These are phyloP conservation scores for Hippocampus mohnikei DNA, from an alignment of 2,113 vertebrate genomes.

Conservation along the genomic window DNA sequence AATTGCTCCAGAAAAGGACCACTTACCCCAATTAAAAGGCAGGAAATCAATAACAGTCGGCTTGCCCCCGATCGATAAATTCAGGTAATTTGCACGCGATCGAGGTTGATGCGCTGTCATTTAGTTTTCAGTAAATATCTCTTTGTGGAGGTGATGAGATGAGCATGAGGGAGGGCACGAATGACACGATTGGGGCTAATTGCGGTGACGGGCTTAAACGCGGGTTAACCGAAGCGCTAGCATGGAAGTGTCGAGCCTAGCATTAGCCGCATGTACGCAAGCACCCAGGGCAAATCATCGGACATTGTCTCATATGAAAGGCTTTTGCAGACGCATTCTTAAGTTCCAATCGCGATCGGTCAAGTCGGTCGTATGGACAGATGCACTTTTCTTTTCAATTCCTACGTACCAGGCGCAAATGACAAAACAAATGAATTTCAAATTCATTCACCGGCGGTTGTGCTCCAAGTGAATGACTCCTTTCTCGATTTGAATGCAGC, in stretches of 20 bases:
- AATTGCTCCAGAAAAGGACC: slow-evolving; percentile 60
- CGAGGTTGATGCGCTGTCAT: slow-evolving; percentile 22
- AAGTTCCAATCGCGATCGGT: slow-evolving; percentile 62
- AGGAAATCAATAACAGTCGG: slow-evolving; percentile 53
- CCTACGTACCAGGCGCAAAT: too few species aligned
- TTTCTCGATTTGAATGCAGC: neutral
- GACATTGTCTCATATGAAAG: slow-evolving; percentile 60
- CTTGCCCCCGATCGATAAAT: slow-evolving; percentile 41
- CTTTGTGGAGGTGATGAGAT: neutral
- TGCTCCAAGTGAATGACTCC: too few species aligned
- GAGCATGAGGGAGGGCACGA: slow-evolving; percentile 19
- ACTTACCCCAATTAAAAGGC: slow-evolving; percentile 62
- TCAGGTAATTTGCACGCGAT: slow-evolving; percentile 30
- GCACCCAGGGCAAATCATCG: slow-evolving; percentile 30
- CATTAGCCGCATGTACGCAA: slow-evolving; percentile 25
- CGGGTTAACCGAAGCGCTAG: slow-evolving; percentile 42
- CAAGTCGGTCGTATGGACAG: slow-evolving; percentile 37
- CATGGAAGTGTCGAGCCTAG: slow-evolving; percentile 44
- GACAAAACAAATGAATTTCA: neutral
- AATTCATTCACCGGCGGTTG: too few species aligned
- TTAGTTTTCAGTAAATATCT: slow-evolving; percentile 1
- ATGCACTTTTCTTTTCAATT: neutral
- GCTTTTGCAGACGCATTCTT: slow-evolving; percentile 56
- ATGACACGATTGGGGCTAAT: slow-evolving; percentile 43
- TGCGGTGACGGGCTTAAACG: slow-evolving; percentile 28